Percentiles rank a stretch among this genome's conserved stretches.
phyloP scores from a whole-genome alignment of 2,797 vertebrate species.

The Manis crassicaudata region DNA sequence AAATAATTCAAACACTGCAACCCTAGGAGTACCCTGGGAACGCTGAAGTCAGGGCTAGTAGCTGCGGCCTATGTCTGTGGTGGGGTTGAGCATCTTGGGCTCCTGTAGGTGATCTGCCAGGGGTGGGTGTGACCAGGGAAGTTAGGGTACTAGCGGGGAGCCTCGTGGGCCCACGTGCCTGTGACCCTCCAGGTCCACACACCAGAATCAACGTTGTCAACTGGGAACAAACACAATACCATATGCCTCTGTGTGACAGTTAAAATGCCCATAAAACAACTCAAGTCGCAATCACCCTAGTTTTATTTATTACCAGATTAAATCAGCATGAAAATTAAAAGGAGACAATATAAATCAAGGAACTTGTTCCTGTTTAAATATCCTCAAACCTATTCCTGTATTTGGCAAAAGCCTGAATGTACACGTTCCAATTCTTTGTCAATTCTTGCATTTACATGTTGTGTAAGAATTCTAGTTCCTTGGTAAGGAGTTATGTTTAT shows the following conservation, averaged over 20 bases:
- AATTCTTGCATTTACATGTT: constrained; percentile 42
- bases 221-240: not conserved
- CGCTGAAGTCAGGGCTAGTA: not conserved
- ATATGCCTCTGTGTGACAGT: not conserved
- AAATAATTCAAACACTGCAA: not conserved
- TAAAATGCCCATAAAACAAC: not conserved
- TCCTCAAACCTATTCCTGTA: not conserved
- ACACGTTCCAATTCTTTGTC: not conserved
- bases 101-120: not conserved
- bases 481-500: constrained; percentile 33
- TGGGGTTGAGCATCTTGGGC: not conserved
- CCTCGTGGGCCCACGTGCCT: not conserved
- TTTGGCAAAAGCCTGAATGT: not conserved
- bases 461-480: constrained; percentile 34
- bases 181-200: not conserved
- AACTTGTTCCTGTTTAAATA: not conserved
- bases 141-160: not conserved
- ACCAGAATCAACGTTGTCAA: not conserved
- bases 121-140: not conserved
- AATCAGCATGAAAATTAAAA: not conserved
- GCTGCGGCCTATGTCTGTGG: not conserved
- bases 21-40: not conserved
- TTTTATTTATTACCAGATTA: not conserved
- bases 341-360: not conserved
- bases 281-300: not conserved